These are phyloP conservation scores for Aphrocallistes beatrix DNA, from an alignment of 37 sponge, comb jelly and placozoan genomes.

Conservation along the genomic window DNA sequence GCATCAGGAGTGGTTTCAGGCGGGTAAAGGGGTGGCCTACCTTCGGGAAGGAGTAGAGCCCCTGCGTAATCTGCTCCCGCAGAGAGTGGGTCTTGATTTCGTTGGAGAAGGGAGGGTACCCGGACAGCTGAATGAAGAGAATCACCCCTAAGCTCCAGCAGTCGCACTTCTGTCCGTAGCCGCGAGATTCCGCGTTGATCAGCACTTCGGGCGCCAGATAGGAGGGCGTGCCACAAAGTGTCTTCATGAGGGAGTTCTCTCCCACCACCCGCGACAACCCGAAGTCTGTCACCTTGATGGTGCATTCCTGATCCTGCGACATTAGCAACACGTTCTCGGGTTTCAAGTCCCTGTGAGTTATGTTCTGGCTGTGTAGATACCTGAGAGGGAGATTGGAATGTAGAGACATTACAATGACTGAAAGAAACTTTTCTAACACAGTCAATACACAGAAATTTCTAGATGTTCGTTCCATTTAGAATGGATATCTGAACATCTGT, in stretches of 20 bases:
- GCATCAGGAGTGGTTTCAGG: too few relatives aligned
- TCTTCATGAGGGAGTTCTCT: slow-evolving; percentile 86
- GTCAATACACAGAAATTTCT: background rate
- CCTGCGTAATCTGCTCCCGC: slow-evolving; percentile 68
- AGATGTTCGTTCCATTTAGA: background rate
- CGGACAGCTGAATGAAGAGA: slow-evolving; percentile 62
- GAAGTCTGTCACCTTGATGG: slow-evolving; percentile 88
- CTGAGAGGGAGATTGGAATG: slow-evolving; percentile 17
- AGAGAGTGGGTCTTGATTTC: slow-evolving; percentile 61
- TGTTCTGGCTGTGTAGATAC: slow-evolving; percentile 72
- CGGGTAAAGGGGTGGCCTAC: too few relatives aligned
- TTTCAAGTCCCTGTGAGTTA: slow-evolving; percentile 86
- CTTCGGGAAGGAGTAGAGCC: slow-evolving; percentile 53
- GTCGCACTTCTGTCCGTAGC: slow-evolving; percentile 79
- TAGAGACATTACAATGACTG: background rate
- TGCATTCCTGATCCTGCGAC: slow-evolving; percentile 28
- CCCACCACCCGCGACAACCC: slow-evolving; percentile 81
- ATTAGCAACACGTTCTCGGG: slow-evolving; percentile 77
- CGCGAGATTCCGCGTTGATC: slow-evolving; percentile 23
- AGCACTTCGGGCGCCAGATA: slow-evolving; percentile 84
- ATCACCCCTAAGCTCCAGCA: slow-evolving; percentile 89
- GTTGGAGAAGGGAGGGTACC: slow-evolving; percentile 87
- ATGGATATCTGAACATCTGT: too few relatives aligned
- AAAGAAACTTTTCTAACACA: background rate
- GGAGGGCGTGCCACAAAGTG: slow-evolving; percentile 83